Evolutionary conservation across 2,113 vertebrate species (phyloP).

Genomic region (Dasypus novemcinctus): DNA sequence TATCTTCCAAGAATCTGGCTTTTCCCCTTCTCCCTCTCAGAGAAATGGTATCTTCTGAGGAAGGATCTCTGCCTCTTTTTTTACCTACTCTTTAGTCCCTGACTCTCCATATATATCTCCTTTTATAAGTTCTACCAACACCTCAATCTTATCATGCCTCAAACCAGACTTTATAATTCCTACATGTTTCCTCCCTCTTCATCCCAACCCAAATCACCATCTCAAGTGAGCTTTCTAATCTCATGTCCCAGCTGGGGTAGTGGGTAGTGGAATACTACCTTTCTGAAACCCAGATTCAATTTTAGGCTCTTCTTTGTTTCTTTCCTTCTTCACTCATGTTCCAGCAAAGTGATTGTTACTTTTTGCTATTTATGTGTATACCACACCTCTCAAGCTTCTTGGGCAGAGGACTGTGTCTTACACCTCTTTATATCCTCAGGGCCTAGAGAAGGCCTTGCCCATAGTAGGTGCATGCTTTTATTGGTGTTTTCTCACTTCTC

Average conservation of each 20-base stretch:
- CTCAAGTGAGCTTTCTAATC: not conserved
- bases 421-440: not conserved
- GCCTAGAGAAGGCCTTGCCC: not conserved
- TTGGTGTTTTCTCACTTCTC: not conserved
- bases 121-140: not conserved
- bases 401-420: not conserved
- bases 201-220: not conserved
- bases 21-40: not conserved
- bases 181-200: not conserved
- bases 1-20: not conserved
- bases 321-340: not conserved
- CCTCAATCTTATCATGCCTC: not conserved
- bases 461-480: not conserved
- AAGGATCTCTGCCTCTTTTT: not conserved
- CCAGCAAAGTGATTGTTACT: not conserved
- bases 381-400: not conserved
- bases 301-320: not conserved
- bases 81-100: not conserved
- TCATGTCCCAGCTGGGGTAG: not conserved
- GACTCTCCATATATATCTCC: not conserved
- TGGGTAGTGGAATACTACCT: not conserved
- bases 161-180: not conserved
- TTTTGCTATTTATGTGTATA: not conserved
- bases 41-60: not conserved
- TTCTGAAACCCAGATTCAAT: not conserved